A percentile compares a stretch with the other conserved stretches of the same genome.
Conservation (phyloP, 2,797 vertebrate genomes). For the Propithecus deckenii region DNA sequence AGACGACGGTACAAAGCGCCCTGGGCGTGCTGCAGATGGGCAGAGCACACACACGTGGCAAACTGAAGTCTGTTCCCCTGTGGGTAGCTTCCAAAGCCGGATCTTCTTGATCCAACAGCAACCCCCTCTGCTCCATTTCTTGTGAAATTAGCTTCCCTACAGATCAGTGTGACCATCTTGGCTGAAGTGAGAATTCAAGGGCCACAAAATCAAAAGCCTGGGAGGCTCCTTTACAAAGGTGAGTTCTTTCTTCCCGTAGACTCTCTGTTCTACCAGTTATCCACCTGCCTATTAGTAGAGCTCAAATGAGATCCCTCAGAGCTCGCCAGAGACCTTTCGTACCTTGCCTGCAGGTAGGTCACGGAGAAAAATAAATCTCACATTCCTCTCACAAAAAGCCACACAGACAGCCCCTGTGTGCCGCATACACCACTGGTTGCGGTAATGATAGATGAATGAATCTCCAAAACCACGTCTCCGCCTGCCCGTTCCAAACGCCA, state of each 20-base stretch:
- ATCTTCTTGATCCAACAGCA: not conserved
- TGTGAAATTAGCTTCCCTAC: not conserved
- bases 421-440: accelerated
- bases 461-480: not conserved
- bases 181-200: not conserved
- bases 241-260: not conserved
- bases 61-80: accelerated
- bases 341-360: not conserved
- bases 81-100: not conserved
- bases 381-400: not conserved
- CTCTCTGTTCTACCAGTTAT: not conserved
- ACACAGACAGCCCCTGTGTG: not conserved
- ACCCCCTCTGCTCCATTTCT: not conserved
- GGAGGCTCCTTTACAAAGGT: not conserved
- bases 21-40: not conserved
- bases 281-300: not conserved
- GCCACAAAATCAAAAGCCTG: not conserved
- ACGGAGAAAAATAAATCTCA: not conserved
- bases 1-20: not conserved
- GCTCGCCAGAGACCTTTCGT: not conserved
- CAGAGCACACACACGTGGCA: accelerated
- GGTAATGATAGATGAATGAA: not conserved
- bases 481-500: not conserved
- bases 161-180: accelerated
- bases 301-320: not conserved